Base-by-base conservation (phyloP, 2,113 vertebrate genomes). In the Nestor notabilis region DNA sequence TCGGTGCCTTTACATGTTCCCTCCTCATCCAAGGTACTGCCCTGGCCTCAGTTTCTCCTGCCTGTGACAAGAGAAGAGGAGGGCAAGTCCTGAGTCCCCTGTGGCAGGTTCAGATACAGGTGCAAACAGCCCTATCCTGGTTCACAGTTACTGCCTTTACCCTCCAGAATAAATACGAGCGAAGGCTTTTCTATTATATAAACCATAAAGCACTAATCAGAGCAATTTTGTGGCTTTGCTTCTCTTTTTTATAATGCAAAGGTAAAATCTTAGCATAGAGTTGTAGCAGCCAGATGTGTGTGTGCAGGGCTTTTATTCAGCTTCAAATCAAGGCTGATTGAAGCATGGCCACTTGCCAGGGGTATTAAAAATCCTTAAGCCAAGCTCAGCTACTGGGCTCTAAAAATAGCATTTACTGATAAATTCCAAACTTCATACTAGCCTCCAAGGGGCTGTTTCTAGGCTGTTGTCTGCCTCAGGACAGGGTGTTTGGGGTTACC, bases 151-250 rank as follows among this genome's bases (percentile, higher is more conserved):
- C 6, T 87, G 55, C 85, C 35, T 83, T 87, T 82, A 75, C 71
- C 46, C 58, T 50, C 66, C 56, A 75, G 93, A 88, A 83, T 7
- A 82, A 66, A 64, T 13, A 21, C 27, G 61, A 87, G 78, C 76
- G 39, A 89, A 96, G 89, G 60, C 68, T 89, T 95, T 95, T 79
- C 74, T 24, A 18, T 87, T 88, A 92, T 80, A 83, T 49, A 93
- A 97, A 87, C 94, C 87, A 82, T 95, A 95, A 91, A 87, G 72
- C 28, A 31, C 76, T 95, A 83, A 53, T 86, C 87, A 83, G 79
- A 92, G 95, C 87, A 89, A 86, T 92, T 95, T 85, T 97, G 97
- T 74, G 95, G 96, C 92, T 97, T 95, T 74, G 87, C 83, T 82
- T 83, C 89, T 85, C 23, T 89, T 85, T 85, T 86, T 94, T 70